A percentile compares a stretch with the other conserved stretches of the same genome.
Evolutionary conservation across 2,113 vertebrate species (phyloP).

Genomic region (Bolborhynchus lineola): DNA sequence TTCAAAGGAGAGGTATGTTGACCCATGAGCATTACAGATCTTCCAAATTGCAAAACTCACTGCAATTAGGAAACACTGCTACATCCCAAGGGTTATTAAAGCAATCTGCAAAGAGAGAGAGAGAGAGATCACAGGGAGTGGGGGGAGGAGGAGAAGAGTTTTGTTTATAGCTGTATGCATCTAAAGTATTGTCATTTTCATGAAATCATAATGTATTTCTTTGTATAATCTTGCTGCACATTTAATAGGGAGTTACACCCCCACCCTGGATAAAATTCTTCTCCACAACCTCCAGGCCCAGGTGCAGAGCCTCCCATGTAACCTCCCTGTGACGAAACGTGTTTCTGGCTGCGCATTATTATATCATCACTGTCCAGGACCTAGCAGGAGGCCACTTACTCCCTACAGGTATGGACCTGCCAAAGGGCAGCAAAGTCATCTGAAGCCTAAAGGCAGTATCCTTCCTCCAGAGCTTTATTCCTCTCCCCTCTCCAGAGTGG

Average conservation of each 20-base stretch:
- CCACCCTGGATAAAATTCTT: not conserved
- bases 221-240: not conserved
- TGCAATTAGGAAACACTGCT: not conserved
- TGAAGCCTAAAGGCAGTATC: not conserved
- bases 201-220: not conserved
- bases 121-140: not conserved
- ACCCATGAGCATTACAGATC: not conserved
- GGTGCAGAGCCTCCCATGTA: not conserved
- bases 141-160: not conserved
- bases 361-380: not conserved
- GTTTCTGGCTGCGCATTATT: not conserved
- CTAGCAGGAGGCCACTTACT: not conserved
- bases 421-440: not conserved
- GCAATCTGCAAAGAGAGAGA: not conserved
- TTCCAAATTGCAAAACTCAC: not conserved
- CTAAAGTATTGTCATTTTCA: not conserved
- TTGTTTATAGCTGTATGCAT: not conserved
- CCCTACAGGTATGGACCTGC: not conserved
- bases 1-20: not conserved
- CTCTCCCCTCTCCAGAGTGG: not conserved
- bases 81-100: not conserved
- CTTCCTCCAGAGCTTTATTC: not conserved
- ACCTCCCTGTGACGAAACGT: not conserved
- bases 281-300: not conserved
- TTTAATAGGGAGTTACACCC: not conserved